Base-by-base conservation (phyloP, 30 jellyfish, hydroid and myxozoan species). In the Catostylus mosaicus region DNA sequence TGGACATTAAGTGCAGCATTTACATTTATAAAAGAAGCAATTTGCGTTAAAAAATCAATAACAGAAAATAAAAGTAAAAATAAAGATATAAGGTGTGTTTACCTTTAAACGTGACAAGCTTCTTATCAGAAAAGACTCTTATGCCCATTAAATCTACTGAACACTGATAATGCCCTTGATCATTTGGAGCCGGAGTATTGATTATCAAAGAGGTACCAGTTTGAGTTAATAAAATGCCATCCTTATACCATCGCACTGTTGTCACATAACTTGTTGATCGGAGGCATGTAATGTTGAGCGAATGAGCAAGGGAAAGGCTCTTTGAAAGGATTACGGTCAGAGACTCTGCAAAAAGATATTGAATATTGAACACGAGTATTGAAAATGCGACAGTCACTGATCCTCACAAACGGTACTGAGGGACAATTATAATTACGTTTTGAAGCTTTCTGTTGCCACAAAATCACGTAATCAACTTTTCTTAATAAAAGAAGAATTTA, bases 121-220 rank as follows among this genome's bases (percentile, higher is more conserved):
- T 37, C 30, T 63, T 63, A 16, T 65, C 63, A 5, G 89, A 78
- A 35, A 36, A 20, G 29, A 43, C 1, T 3, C 37, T 30, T 2
- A 62, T 63, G 23, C 67, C 75, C 24, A 4, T 10, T 22, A 29
- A 10, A 2, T 27, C 19, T 26, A 73, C 29, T 12, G 30, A 31
- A 31, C 89, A 78, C 45, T 30, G 80, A 65, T 78, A 78, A 30
- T 34, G 40, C 16, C 89, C 89, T 52, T 78, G 82, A 32, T 64
- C 80, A 30, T 59, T 12, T 22, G 27, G 8, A 8, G 64, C 36
- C 10, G 61, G 54, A 14, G 79, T 48, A 62, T 33, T 23, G 7
- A 78, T 19, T 0, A 59, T 47, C 38, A 78, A 36, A 19, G 51
- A 3, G 26, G 40, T 22, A 22, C 74, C 89, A 29, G 82, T 43